Base-by-base conservation (phyloP, 2,888 invertebrate genomes). In the Epinotia nisella region DNA sequence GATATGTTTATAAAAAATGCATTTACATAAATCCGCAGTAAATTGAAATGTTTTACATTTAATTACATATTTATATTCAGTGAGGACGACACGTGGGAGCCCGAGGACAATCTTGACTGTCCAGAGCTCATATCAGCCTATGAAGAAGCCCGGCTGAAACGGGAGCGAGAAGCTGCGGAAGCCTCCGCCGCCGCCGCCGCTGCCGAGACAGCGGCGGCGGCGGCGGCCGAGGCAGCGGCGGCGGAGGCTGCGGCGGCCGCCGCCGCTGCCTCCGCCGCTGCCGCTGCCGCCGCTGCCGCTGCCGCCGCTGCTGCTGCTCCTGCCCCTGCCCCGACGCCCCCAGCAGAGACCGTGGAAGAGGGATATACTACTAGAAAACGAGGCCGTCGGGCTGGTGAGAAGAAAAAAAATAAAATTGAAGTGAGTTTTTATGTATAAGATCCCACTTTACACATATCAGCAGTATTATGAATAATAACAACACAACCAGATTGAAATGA, bases 81-180 rank as follows among this genome's bases (percentile, higher is more conserved):
- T 83, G 95, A 95, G 62, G 97, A 97, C 79, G 97, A 97, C 82
- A 97, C 97, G 0, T 97, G 97, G 97, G 97, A 97, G 82, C 97
- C 97, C 0, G 96, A 96, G 83, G 96, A 96, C 78, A 97, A 97
- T 78, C 89, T 97, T 0, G 97, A 97, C 80, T 97, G 97, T 82
- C 96, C 97, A 0, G 96, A 96, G 79, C 85, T 96, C 21, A 96
- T 96, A 80, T 94, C 95, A 59, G 96, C 95, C 2, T 97, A 95
- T 87, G 96, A 97, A 85, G 96, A 95, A 67, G 95, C 95, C 29
- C 91, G 94, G 3, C 82, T 90, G 19, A 94, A 92, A 76, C 85
- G 86, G 53, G 93, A 94, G 75, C 85, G 85, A 35, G 90, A 90
- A 29, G 86, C 83, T 0, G 79, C 80, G 0, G 80, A 79, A 0